phyloP scores from a whole-genome alignment of 1,140 invertebrate species.

The Listronotus oregonensis region DNA sequence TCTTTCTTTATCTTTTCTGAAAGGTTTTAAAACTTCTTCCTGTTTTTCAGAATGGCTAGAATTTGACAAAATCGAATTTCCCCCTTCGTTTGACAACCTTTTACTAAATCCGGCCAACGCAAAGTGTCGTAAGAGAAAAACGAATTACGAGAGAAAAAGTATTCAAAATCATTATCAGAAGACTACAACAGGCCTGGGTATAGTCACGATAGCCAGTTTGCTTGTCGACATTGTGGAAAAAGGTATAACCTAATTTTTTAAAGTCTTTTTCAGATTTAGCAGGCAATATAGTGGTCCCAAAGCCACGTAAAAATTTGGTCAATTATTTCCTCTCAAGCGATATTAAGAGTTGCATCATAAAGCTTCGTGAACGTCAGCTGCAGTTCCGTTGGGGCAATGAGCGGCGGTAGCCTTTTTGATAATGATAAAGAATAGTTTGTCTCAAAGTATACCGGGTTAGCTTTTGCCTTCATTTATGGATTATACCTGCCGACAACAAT shows the following conservation, averaged over 20 bases:
- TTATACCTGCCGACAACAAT: too few species aligned
- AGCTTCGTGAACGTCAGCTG: too few species aligned
- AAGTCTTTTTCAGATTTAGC: too few species aligned
- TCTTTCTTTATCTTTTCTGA: neutral
- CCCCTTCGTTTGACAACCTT: constrained; percentile 41
- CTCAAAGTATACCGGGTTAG: too few species aligned
- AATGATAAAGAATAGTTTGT: too few species aligned
- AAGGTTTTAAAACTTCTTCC: constrained; percentile 19
- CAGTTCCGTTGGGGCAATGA: too few species aligned
- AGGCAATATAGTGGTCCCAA: too few species aligned
- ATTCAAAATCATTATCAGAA: constrained; percentile 48
- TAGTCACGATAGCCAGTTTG: constrained; percentile 69
- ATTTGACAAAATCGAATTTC: constrained; percentile 51
- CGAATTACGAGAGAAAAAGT: constrained; percentile 36
- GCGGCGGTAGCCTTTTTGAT: too few species aligned
- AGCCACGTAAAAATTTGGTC: too few species aligned
- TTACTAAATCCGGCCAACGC: constrained; percentile 33
- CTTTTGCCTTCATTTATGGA: too few species aligned
- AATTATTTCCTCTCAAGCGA: too few species aligned
- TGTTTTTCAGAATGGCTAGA: constrained; percentile 51
- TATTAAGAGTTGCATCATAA: too few species aligned
- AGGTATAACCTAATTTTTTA: constrained; percentile 49
- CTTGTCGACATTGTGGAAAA: constrained; percentile 79
- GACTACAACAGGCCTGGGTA: constrained; percentile 56
- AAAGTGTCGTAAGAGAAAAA: constrained; percentile 28